phyloP scores from a whole-genome alignment of 92 coral and sea anemone genomes.

The Montipora capitata region DNA sequence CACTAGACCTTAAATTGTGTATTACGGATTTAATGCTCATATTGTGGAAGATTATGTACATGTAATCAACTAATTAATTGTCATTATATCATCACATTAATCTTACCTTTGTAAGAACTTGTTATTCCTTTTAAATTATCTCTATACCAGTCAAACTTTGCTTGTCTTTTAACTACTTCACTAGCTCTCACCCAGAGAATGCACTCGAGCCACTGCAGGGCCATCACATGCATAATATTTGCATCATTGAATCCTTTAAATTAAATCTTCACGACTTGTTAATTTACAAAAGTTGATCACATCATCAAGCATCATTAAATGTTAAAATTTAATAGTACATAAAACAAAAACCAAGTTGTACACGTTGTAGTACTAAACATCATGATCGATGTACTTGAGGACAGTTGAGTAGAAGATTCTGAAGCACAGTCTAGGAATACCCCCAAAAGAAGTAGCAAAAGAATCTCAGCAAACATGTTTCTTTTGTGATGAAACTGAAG shows the following conservation, averaged over 20 bases:
- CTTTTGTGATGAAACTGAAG: too few relatives aligned
- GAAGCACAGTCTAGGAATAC: too few relatives aligned
- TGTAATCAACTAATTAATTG: constrained; percentile 22
- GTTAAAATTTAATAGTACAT: constrained; percentile 4
- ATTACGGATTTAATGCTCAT: neutral
- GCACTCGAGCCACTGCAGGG: constrained; percentile 28
- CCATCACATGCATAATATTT: constrained; percentile 19
- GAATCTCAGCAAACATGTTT: too few relatives aligned
- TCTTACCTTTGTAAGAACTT: constrained; percentile 28
- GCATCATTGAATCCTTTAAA: constrained; percentile 21
- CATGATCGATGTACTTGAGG: too few relatives aligned
- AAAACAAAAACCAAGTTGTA: neutral
- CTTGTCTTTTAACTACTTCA: constrained; percentile 25
- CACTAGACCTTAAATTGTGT: neutral
- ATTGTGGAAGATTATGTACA: constrained; percentile 1
- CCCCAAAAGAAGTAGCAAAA: too few relatives aligned
- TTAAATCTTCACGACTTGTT: constrained; percentile 23
- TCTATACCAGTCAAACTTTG: constrained; percentile 21
- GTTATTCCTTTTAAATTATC: constrained; percentile 23
- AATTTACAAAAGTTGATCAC: constrained; percentile 21
- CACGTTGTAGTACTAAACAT: neutral
- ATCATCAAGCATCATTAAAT: constrained; percentile 1
- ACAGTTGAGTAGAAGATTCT: too few relatives aligned
- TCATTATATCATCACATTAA: constrained; percentile 25
- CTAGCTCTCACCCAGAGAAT: constrained; percentile 30